These are phyloP conservation scores for Falco biarmicus DNA, from an alignment of 2,797 vertebrate genomes.

Conservation along the genomic window DNA sequence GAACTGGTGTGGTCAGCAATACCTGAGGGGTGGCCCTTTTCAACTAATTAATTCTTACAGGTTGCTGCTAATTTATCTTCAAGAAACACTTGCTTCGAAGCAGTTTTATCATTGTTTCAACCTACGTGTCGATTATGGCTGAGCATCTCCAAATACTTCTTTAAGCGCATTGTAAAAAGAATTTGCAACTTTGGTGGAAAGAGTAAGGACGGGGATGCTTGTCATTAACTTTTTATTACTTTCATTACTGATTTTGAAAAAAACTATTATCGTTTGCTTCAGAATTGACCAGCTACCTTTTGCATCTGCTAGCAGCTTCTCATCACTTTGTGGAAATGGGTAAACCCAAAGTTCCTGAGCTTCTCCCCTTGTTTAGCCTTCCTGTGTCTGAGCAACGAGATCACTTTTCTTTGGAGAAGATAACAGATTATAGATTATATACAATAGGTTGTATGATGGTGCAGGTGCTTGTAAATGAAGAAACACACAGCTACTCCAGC, in stretches of 20 bases:
- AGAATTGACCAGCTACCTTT: not conserved
- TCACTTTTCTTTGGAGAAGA: not conserved
- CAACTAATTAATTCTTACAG: not conserved
- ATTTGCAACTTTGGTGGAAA: not conserved
- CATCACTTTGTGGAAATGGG: not conserved
- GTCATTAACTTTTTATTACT: not conserved
- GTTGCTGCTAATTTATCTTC: not conserved
- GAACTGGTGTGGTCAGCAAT: not conserved
- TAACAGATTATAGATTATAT: not conserved
- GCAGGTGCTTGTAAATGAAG: not conserved
- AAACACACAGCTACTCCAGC: not conserved
- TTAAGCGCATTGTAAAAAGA: not conserved
- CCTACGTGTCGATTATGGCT: accelerated
- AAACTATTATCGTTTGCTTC: not conserved
- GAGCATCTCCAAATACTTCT: not conserved
- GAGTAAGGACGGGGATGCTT: not conserved
- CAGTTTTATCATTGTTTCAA: not conserved
- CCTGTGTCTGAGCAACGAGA: not conserved
- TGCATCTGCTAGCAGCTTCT: not conserved
- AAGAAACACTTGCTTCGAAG: not conserved
- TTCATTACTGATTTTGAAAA: not conserved
- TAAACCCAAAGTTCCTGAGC: not conserved
- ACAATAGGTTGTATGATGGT: not conserved
- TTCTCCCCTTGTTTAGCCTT: not conserved
- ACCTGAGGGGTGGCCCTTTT: not conserved